phyloP scores from a whole-genome alignment of 2,888 invertebrate species.

The Lamellibrachia satsuma region DNA sequence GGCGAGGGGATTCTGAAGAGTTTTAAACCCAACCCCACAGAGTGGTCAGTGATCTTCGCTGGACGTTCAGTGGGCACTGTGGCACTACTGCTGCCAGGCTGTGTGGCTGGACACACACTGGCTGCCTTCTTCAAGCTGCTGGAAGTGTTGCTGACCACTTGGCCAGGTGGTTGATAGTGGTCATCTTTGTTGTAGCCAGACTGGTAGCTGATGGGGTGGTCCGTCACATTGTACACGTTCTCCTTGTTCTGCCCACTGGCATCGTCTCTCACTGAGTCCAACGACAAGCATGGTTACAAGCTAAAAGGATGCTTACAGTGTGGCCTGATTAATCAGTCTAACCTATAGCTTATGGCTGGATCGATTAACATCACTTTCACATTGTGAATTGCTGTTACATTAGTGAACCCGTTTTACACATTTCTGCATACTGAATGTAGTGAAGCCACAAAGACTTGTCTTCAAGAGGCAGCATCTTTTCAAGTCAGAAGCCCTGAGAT shows the following conservation, averaged over 20 bases:
- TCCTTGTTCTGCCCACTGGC: background rate
- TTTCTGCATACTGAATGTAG: no score
- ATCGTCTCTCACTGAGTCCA: background rate
- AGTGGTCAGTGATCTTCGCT: background rate
- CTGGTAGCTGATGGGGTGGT: background rate
- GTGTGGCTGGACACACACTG: background rate
- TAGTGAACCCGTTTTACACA: no score
- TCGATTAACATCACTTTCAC: no score
- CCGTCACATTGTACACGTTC: background rate
- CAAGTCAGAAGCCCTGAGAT: no score
- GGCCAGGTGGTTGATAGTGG: background rate
- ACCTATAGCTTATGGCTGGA: no score
- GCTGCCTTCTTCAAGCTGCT: background rate
- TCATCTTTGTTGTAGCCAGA: background rate
- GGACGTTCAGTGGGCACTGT: background rate
- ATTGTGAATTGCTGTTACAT: no score
- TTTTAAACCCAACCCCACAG: background rate
- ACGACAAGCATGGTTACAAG: background rate
- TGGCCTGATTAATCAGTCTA: no score
- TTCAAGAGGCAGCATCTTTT: no score
- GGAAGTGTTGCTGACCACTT: background rate
- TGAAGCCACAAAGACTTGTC: no score
- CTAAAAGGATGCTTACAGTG: background rate
- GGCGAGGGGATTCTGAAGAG: background rate
- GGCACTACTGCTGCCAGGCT: background rate